phyloP scores from a whole-genome alignment of 2,888 invertebrate genomes.

The Congeria kusceri region DNA sequence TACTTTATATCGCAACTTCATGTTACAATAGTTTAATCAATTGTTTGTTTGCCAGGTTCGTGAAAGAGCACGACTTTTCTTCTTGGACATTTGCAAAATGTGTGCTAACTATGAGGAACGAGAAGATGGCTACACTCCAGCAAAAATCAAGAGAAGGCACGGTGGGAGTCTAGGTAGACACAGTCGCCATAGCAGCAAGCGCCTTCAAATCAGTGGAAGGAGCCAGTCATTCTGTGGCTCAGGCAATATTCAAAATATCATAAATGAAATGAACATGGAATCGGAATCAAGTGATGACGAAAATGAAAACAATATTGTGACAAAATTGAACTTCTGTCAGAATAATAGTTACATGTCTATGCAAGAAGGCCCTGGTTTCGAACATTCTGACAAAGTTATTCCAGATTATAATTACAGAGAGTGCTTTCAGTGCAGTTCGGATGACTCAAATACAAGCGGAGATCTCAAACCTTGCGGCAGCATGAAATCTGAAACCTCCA shows the following conservation, averaged over 20 bases:
- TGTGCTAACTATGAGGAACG: slow-evolving; percentile 57
- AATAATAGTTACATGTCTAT: slow-evolving; percentile 41
- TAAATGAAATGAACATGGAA: slow-evolving; percentile 54
- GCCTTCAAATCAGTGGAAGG: slow-evolving; percentile 58
- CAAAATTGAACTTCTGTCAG: slow-evolving; percentile 34
- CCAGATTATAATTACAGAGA: slow-evolving; percentile 51
- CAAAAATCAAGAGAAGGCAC: slow-evolving; percentile 69
- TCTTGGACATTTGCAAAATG: slow-evolving; percentile 74
- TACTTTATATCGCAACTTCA: too few species aligned
- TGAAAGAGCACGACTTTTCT: slow-evolving; percentile 75
- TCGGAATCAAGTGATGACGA: slow-evolving; percentile 38
- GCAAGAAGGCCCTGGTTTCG: slow-evolving; percentile 42
- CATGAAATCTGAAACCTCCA: slow-evolving; percentile 25
- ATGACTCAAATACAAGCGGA: slow-evolving; percentile 55
- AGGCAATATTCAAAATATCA: slow-evolving; percentile 56
- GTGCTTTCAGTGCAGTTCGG: slow-evolving; percentile 54
- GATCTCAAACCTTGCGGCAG: slow-evolving; percentile 60
- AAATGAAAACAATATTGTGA: slow-evolving; percentile 33
- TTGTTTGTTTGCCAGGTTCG: slow-evolving; percentile 64
- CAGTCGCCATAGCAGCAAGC: slow-evolving; percentile 57
- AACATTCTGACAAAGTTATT: slow-evolving; percentile 28
- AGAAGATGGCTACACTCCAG: slow-evolving; percentile 66
- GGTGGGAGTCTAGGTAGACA: slow-evolving; percentile 67
- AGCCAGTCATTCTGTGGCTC: slow-evolving; percentile 71
- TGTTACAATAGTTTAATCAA: too few species aligned